Evolutionary conservation across 2,113 vertebrate species (phyloP).

Genomic region (Macrotus californicus): DNA sequence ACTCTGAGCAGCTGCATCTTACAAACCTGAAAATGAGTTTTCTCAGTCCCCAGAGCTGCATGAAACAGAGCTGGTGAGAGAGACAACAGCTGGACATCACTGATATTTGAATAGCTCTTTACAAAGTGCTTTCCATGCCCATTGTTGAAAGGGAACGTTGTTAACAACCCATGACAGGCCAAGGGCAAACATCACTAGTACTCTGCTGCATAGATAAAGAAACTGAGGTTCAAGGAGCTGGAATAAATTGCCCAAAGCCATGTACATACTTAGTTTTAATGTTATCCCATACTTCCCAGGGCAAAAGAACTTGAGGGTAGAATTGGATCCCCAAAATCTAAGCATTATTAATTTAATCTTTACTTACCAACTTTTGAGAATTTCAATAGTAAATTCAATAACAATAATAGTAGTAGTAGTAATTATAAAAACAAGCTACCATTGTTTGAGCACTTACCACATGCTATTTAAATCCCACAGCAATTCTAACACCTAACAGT

Average conservation of each 20-base stretch:
- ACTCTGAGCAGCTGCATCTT: slow-evolving; percentile 30
- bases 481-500: neutral
- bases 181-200: neutral
- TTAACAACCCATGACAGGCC: neutral
- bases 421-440: neutral
- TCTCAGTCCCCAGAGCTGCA: neutral
- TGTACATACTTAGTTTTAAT: neutral
- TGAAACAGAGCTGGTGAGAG: neutral
- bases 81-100: neutral
- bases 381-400: neutral
- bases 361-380: neutral
- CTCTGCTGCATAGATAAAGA: neutral
- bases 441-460: neutral
- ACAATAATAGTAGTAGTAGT: neutral
- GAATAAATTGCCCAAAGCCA: neutral
- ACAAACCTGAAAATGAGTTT: slow-evolving; percentile 33
- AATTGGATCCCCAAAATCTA: neutral
- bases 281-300: neutral
- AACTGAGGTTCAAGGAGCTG: neutral
- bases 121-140: neutral
- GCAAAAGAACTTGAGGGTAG: neutral
- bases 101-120: neutral
- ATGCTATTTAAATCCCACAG: neutral
- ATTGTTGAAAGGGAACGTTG: neutral
- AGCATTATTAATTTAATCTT: neutral